Evolutionary conservation across 2,797 vertebrate species (phyloP).

Genomic region (Acomys russatus): DNA sequence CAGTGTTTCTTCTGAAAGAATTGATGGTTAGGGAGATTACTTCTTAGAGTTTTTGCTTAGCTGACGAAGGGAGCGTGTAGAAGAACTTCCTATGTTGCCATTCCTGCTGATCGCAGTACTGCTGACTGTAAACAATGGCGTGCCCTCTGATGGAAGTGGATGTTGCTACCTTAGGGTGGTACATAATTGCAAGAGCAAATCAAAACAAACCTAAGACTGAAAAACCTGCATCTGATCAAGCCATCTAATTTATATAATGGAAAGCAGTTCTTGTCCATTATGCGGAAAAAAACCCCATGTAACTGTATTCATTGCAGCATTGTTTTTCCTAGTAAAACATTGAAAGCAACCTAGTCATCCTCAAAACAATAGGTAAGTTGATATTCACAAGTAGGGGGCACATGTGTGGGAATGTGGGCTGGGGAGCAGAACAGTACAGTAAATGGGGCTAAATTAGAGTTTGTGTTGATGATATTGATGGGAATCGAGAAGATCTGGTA

Average conservation of each 20-base stretch:
- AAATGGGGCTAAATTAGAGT: slow-evolving; percentile 37
- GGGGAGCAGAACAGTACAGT: neutral
- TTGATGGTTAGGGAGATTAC: neutral
- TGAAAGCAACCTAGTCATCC: neutral
- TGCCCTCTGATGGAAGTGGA: slow-evolving; percentile 10
- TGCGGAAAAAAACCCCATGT: neutral
- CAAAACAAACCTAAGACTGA: slow-evolving; percentile 30
- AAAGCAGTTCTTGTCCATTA: neutral
- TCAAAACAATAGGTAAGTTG: slow-evolving; percentile 52
- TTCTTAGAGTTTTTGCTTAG: neutral
- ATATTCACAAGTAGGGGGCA: neutral
- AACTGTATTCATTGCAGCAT: slow-evolving; percentile 6
- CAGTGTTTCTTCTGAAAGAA: slow-evolving; percentile 42
- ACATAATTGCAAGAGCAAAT: slow-evolving; percentile 50
- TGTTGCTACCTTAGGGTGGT: neutral
- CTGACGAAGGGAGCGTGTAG: neutral
- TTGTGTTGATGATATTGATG: slow-evolving; percentile 47
- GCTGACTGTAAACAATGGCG: neutral
- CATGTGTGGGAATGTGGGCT: neutral
- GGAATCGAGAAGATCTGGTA: slow-evolving; percentile 10
- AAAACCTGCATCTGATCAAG: slow-evolving; percentile 44
- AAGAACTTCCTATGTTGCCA: slow-evolving; percentile 2
- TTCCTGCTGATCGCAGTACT: neutral
- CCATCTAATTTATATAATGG: neutral
- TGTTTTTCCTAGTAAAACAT: slow-evolving; percentile 44